Evolutionary conservation across 2,888 invertebrate genomes (phyloP).

Genomic region (Escarpia spicata): DNA sequence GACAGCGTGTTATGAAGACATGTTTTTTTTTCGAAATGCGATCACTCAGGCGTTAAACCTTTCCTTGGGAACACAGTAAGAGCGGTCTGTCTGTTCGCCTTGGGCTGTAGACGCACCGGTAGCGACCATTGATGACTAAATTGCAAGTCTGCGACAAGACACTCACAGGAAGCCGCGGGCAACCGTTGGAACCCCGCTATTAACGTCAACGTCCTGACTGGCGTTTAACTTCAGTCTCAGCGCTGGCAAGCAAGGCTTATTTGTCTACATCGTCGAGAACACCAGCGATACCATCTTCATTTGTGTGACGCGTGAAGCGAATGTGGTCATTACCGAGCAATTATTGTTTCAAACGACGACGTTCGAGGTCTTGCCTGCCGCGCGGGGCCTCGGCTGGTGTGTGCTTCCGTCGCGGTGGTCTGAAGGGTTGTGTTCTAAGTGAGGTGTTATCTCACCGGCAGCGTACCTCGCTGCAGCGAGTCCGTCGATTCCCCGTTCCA

Average conservation of each 20-base stretch:
- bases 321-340: not conserved
- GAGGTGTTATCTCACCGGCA: not conserved
- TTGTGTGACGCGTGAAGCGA: not conserved
- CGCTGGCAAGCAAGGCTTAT: not conserved
- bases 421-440: not conserved
- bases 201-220: not conserved
- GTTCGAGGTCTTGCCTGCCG: not conserved
- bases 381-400: not conserved
- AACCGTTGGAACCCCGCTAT: not conserved
- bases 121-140: not conserved
- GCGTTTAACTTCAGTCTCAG: not conserved
- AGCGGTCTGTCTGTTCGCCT: not conserved
- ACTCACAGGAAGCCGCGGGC: not conserved
- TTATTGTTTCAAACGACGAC: conserved; percentile 9
- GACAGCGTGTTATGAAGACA: not conserved
- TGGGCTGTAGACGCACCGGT: not conserved
- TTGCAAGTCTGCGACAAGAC: not conserved
- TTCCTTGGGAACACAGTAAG: not conserved
- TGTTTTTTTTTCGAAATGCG: not conserved
- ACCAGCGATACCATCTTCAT: conserved; percentile 1
- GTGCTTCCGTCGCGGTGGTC: not conserved
- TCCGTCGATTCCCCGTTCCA: not conserved
- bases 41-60: not conserved
- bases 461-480: not conserved
- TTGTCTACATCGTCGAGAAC: not conserved